phyloP scores from a whole-genome alignment of 2,113 vertebrate genomes.

The Hyla sarda region DNA sequence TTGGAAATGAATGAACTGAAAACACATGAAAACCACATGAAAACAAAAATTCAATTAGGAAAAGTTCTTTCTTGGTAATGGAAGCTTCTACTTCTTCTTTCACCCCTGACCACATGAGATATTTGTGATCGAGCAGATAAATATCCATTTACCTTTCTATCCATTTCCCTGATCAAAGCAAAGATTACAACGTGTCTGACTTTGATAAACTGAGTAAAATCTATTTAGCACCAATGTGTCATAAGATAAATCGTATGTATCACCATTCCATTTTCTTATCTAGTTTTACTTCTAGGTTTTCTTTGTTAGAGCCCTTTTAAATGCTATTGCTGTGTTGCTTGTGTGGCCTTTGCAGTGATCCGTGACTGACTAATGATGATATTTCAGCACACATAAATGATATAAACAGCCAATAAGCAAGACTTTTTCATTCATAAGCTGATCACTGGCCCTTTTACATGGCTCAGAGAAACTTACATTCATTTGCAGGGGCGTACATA shows the following conservation, averaged over 20 bases:
- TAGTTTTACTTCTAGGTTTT: too few species aligned
- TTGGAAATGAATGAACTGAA: conserved; percentile 21
- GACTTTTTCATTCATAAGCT: too few species aligned
- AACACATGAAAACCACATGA: conserved; percentile 54
- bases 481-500: too few species aligned
- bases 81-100: not conserved
- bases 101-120: conserved; percentile 31
- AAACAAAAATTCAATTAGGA: conserved; percentile 16
- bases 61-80: not conserved
- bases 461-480: too few species aligned
- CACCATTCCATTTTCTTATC: too few species aligned
- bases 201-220: not conserved
- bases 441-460: too few species aligned
- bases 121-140: conserved; percentile 25
- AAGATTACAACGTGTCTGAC: not conserved
- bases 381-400: too few species aligned
- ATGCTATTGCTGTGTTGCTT: too few species aligned
- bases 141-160: conserved; percentile 32
- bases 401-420: too few species aligned
- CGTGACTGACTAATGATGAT: too few species aligned
- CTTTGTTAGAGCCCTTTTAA: too few species aligned
- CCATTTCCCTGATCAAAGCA: conserved; percentile 35
- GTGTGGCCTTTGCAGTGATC: too few species aligned
- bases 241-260: not conserved
- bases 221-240: not conserved